Percentiles rank a stretch among this genome's conserved stretches.
phyloP scores from a whole-genome alignment of 2,888 invertebrate species.

The Operophtera brumata region DNA sequence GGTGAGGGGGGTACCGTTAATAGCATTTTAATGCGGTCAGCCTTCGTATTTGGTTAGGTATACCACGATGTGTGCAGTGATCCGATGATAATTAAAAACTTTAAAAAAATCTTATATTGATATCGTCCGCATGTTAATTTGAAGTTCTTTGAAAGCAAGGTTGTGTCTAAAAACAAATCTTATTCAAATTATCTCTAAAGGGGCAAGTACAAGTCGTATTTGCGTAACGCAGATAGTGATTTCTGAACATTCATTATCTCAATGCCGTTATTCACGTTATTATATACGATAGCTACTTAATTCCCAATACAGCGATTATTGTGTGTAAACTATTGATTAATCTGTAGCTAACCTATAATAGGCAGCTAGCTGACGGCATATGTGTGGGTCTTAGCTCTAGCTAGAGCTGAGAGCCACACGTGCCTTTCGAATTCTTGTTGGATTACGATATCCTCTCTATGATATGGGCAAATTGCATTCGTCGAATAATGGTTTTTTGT shows the following conservation, averaged over 20 bases:
- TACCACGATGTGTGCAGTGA: constrained; percentile 8
- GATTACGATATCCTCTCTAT: constrained; percentile 11
- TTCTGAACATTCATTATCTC: constrained; percentile 8
- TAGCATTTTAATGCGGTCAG: constrained; percentile 18
- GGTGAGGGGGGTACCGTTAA: constrained; percentile 62
- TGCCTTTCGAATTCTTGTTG: constrained; percentile 19
- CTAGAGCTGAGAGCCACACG: constrained; percentile 14
- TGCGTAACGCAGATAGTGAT: constrained; percentile 11
- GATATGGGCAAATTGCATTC: constrained; percentile 8
- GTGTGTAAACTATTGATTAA: no score
- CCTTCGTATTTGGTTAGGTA: constrained; percentile 11
- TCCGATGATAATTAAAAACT: constrained; percentile 15
- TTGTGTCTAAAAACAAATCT: not conserved
- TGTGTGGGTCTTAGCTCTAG: no score
- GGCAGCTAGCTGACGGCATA: not conserved
- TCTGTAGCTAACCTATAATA: not conserved
- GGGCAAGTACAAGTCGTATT: constrained; percentile 11
- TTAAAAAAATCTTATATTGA: no score
- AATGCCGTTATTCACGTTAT: constrained; percentile 13
- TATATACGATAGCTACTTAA: constrained; percentile 16
- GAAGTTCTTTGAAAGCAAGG: not conserved
- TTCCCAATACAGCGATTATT: constrained; percentile 11
- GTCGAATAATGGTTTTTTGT: constrained; percentile 4
- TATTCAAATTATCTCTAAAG: constrained; percentile 1
- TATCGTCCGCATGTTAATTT: not conserved